phyloP scores from a whole-genome alignment of 2,113 vertebrate species.

The Stegostoma tigrinum region DNA sequence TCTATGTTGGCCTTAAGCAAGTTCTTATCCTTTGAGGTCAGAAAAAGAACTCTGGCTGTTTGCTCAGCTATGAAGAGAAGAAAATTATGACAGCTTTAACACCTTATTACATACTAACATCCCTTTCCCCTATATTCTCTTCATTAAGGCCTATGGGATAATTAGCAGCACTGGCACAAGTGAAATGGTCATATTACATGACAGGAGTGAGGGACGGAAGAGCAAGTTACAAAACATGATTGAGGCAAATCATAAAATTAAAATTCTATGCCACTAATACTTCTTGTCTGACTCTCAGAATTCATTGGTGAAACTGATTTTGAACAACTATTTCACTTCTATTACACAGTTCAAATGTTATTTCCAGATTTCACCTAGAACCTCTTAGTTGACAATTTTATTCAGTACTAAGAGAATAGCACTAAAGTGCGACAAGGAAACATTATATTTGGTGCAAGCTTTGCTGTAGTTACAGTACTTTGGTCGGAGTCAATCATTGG shows the following conservation, averaged over 20 bases:
- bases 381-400: background rate
- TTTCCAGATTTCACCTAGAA: background rate
- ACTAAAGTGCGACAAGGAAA: background rate
- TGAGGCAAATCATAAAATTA: background rate
- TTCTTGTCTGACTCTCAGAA: background rate
- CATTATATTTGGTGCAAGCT: background rate
- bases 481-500: background rate
- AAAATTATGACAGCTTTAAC: background rate
- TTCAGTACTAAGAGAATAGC: background rate
- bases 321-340: background rate
- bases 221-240: background rate
- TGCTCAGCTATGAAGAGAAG: background rate
- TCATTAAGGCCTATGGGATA: background rate
- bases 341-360: background rate
- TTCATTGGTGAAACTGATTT: background rate
- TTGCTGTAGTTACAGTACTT: background rate
- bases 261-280: background rate
- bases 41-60: background rate
- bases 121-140: background rate
- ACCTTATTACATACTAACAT: background rate
- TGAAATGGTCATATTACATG: background rate
- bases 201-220: background rate
- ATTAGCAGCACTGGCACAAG: background rate
- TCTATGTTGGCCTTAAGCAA: conserved; percentile 55
- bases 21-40: conserved; percentile 61